Evolutionary conservation across 2,797 vertebrate species (phyloP).

Genomic region (Galago senegalensis): DNA sequence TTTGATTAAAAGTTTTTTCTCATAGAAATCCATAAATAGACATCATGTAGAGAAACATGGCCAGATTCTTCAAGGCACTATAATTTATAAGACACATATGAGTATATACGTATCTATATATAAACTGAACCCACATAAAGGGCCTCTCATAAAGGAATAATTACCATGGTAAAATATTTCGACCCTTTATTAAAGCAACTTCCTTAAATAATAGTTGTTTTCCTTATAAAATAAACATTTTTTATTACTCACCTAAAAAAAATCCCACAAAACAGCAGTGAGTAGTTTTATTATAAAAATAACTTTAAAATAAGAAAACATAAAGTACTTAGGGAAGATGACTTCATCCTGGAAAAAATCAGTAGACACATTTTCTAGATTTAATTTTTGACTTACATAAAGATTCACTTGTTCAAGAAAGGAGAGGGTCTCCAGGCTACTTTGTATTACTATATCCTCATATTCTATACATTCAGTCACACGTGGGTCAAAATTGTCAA

Average conservation of each 20-base stretch:
- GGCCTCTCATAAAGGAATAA: slow-evolving; percentile 25
- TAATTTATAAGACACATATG: background rate
- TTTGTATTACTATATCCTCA: background rate
- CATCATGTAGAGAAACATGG: slow-evolving; percentile 23
- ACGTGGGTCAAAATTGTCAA: background rate
- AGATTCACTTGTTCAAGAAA: background rate
- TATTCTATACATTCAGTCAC: background rate
- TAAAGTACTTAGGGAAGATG: background rate
- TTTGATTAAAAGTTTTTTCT: slow-evolving; percentile 52
- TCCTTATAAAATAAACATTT: background rate
- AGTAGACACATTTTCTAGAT: background rate
- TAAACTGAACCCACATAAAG: background rate
- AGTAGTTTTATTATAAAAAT: background rate
- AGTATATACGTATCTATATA: background rate
- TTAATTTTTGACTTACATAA: background rate
- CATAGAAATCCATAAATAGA: slow-evolving; percentile 56
- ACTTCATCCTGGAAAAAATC: background rate
- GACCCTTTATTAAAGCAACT: background rate
- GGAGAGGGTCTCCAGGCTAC: background rate
- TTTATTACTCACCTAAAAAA: background rate
- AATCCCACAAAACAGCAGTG: background rate
- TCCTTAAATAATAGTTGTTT: background rate
- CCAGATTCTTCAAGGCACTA: background rate
- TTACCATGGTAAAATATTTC: slow-evolving; percentile 32
- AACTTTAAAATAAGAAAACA: slow-evolving; percentile 24